Conservation (phyloP, 1,140 invertebrate genomes). For the Brachionus plicatilis region DNA sequence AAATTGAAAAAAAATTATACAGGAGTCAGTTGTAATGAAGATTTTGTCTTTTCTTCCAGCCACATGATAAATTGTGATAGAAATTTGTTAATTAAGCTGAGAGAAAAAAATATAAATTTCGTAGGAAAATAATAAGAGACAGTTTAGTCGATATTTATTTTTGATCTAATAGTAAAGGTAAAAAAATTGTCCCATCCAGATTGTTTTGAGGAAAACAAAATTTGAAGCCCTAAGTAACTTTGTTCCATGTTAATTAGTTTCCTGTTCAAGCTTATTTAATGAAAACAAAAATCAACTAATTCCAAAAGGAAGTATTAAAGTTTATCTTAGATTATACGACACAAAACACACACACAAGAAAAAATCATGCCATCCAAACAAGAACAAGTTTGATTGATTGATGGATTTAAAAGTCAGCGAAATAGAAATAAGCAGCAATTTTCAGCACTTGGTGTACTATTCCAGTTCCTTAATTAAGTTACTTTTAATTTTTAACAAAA, state of each 20-base stretch:
- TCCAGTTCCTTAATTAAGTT: background rate
- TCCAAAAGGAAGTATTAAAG: constrained; percentile 15
- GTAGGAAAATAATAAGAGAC: too few relatives aligned
- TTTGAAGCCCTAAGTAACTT: background rate
- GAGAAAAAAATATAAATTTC: too few relatives aligned
- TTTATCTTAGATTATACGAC: constrained; percentile 30
- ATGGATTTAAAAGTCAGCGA: background rate
- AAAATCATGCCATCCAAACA: background rate
- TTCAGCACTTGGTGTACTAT: background rate
- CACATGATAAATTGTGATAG: too few relatives aligned
- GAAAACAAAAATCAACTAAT: constrained; percentile 1
- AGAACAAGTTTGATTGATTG: constrained; percentile 17
- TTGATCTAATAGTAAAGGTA: too few relatives aligned
- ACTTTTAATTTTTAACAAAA: background rate
- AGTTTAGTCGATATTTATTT: too few relatives aligned
- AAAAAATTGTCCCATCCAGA: too few relatives aligned
- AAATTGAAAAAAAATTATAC: too few relatives aligned
- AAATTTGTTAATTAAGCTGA: too few relatives aligned
- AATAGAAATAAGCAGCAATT: background rate
- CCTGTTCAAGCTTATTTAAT: background rate
- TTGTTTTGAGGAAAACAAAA: background rate
- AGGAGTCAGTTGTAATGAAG: too few relatives aligned
- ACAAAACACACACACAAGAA: background rate
- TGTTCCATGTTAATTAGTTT: background rate
- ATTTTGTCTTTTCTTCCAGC: too few relatives aligned